Conservation (phyloP, 2,888 invertebrate species). For the Trypoxylon attenuatum region DNA sequence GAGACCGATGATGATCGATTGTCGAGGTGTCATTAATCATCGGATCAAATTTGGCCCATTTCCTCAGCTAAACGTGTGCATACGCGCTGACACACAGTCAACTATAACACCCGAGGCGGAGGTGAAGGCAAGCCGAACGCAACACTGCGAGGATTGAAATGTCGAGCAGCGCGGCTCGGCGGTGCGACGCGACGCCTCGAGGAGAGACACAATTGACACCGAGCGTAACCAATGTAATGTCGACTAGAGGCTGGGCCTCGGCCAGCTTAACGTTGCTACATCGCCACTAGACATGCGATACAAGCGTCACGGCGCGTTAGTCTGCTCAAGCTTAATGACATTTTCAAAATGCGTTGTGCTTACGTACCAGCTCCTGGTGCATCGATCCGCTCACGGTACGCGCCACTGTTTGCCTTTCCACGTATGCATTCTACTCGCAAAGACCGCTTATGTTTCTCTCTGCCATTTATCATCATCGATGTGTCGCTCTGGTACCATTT, state of each 20-base stretch:
- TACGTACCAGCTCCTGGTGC: not conserved
- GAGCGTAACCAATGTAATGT: slow-evolving; percentile 15
- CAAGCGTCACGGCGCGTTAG: not conserved
- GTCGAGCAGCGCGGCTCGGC: too few species aligned
- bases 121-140: slow-evolving; percentile 5
- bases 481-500: not conserved
- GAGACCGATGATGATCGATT: not conserved
- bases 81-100: too few species aligned
- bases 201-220: slow-evolving; percentile 23
- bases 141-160: slow-evolving; percentile 15
- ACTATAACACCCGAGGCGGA: too few species aligned
- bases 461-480: not conserved
- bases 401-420: too few species aligned
- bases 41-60: slow-evolving; percentile 13
- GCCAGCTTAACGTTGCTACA: slow-evolving; percentile 1
- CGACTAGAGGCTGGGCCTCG: slow-evolving; percentile 11
- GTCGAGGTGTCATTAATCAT: slow-evolving; percentile 23
- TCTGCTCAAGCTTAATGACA: not conserved
- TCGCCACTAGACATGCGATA: not conserved
- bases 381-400: not conserved
- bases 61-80: not conserved
- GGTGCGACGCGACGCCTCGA: too few species aligned
- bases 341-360: not conserved
- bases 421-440: not conserved
- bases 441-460: not conserved